Conservation (phyloP, 2,797 vertebrate species). For the Petrocephalus sullivani region DNA sequence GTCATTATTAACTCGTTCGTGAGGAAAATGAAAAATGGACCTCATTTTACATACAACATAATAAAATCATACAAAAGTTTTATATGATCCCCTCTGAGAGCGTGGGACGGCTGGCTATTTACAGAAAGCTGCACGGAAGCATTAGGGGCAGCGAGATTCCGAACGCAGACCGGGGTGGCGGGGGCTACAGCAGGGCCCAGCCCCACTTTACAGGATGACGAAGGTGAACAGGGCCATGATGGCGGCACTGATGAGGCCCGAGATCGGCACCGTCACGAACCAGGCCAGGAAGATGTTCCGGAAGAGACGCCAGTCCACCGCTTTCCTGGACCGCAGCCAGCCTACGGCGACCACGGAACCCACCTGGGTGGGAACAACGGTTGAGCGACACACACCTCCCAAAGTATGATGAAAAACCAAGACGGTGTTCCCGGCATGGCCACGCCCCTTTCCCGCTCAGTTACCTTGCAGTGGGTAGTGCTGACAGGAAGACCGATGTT, state of each 20-base stretch:
- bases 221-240: slow-evolving; percentile 86
- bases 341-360: slow-evolving; percentile 92
- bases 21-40: slow-evolving; percentile 3
- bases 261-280: slow-evolving; percentile 94
- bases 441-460: slow-evolving; percentile 8
- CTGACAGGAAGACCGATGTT: slow-evolving; percentile 94
- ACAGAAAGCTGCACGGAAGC: not conserved
- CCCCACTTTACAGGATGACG: slow-evolving; percentile 51
- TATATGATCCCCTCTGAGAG: not conserved
- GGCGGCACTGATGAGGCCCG: slow-evolving; percentile 84
- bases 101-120: not conserved
- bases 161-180: not conserved
- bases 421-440: not conserved
- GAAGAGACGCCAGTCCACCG: slow-evolving; percentile 90
- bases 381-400: not conserved
- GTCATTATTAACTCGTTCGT: not conserved
- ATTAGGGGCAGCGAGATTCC: not conserved
- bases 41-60: slow-evolving; percentile 1
- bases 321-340: slow-evolving; percentile 90
- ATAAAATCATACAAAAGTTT: slow-evolving; percentile 10
- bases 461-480: slow-evolving; percentile 96
- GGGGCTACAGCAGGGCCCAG: not conserved
- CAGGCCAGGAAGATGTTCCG: slow-evolving; percentile 96
- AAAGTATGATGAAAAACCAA: not conserved
- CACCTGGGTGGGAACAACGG: slow-evolving; percentile 59